phyloP scores from a whole-genome alignment of 2,888 invertebrate genomes.

The Apotomis capreana region DNA sequence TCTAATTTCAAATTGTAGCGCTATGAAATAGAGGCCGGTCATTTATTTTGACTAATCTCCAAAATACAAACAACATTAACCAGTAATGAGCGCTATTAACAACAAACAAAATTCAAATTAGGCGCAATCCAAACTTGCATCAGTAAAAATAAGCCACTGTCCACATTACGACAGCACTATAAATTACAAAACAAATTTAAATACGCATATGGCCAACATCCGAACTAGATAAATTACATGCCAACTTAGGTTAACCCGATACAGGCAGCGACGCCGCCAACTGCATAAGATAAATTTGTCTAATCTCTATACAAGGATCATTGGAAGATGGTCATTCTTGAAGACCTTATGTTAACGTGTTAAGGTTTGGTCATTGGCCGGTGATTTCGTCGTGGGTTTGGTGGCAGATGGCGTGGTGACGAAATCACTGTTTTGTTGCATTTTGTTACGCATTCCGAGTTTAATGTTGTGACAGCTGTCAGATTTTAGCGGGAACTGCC shows the following conservation, averaged over 20 bases:
- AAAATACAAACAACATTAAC: constrained; percentile 33
- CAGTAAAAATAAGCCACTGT: constrained; percentile 53
- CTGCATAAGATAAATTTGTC: constrained; percentile 21
- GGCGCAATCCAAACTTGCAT: constrained; percentile 49
- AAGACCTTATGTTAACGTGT: neutral
- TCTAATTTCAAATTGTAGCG: too few species aligned
- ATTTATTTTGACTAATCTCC: constrained; percentile 26
- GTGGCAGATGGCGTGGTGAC: constrained; percentile 62
- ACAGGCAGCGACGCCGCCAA: constrained; percentile 1
- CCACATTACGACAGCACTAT: constrained; percentile 39
- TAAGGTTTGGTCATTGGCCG: constrained; percentile 23
- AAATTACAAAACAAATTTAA: constrained; percentile 28
- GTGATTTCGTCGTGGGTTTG: constrained; percentile 46
- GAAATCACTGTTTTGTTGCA: constrained; percentile 51
- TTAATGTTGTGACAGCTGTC: constrained; percentile 54
- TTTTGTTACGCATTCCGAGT: constrained; percentile 49
- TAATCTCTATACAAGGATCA: constrained; percentile 19
- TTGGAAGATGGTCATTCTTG: constrained; percentile 1
- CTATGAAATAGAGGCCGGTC: neutral
- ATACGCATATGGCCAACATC: neutral
- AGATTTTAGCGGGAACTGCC: constrained; percentile 40
- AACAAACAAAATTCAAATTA: constrained; percentile 41
- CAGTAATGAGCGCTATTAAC: constrained; percentile 36
- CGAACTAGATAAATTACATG: neutral
- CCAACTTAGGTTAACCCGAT: neutral